Evolutionary conservation across 92 coral and sea anemone species (phyloP).

Genomic region (Plumapathes pennacea): DNA sequence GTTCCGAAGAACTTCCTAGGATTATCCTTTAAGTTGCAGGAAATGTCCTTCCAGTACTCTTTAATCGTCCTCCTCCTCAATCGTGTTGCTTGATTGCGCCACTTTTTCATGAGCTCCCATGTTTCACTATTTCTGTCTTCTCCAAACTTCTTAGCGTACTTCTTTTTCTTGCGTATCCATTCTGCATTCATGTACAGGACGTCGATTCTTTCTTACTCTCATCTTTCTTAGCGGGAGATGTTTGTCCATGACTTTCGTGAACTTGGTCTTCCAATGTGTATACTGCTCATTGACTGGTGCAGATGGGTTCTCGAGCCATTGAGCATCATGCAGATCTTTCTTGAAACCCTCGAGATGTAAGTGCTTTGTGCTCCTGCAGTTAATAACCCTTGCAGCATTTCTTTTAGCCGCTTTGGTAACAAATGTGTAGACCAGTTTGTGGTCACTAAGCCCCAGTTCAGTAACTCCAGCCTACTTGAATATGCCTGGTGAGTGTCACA

Average conservation of each 20-base stretch:
- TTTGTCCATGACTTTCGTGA: constrained; percentile 9
- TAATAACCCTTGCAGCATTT: constrained; percentile 25
- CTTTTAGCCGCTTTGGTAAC: constrained; percentile 6
- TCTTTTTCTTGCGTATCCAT: background rate
- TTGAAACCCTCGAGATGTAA: constrained; percentile 11
- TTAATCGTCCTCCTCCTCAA: background rate
- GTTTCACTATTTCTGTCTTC: background rate
- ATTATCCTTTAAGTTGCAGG: too few species aligned
- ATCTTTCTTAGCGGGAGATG: constrained; percentile 22
- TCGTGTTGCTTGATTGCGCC: background rate
- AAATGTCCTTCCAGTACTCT: too few species aligned
- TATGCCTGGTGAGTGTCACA: constrained; percentile 30
- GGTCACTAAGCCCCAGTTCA: constrained; percentile 53
- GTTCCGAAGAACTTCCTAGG: too few species aligned
- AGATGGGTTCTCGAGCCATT: constrained; percentile 2
- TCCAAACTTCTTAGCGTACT: background rate
- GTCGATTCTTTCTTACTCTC: constrained; percentile 28
- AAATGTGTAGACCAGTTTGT: constrained; percentile 25
- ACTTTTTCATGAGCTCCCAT: background rate
- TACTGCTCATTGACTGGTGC: constrained; percentile 1
- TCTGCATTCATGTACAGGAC: constrained; percentile 7
- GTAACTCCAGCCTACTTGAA: constrained; percentile 24
- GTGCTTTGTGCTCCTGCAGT: constrained; percentile 17
- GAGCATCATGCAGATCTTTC: constrained; percentile 5
- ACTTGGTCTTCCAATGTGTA: background rate